These are phyloP conservation scores for Xylota segnis DNA, from an alignment of 2,888 invertebrate genomes.

Conservation along the genomic window DNA sequence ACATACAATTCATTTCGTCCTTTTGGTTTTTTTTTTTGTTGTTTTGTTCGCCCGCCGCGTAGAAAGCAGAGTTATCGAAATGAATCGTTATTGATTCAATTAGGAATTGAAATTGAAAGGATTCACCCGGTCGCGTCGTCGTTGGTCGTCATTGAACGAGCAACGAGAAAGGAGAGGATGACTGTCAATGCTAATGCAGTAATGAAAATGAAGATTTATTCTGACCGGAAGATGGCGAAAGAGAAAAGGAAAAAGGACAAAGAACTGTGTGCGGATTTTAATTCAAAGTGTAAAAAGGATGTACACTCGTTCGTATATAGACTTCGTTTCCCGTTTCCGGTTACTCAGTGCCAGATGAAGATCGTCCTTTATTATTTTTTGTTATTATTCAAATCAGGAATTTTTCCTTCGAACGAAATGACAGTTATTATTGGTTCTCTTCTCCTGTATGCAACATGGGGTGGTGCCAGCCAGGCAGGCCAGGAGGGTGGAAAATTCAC, in stretches of 20 bases:
- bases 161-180: constrained; percentile 32
- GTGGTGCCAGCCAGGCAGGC: neutral
- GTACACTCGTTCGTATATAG: constrained; percentile 30
- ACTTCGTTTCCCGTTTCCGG: constrained; percentile 30
- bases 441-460: constrained; percentile 2
- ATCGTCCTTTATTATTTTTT: constrained; percentile 50
- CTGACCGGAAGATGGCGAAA: constrained; percentile 52
- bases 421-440: constrained; percentile 66
- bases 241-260: constrained; percentile 25
- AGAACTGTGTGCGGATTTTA: constrained; percentile 61
- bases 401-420: constrained; percentile 58
- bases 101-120: constrained; percentile 72
- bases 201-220: constrained; percentile 73
- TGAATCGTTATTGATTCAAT: constrained; percentile 75
- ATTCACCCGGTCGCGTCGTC: constrained; percentile 48
- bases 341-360: constrained; percentile 56
- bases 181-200: constrained; percentile 69
- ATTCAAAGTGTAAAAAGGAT: constrained; percentile 61
- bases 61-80: constrained; percentile 65
- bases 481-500: constrained; percentile 33
- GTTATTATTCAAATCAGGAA: constrained; percentile 74
- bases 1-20: constrained; percentile 51
- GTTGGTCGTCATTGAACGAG: constrained; percentile 25
- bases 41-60: constrained; percentile 3
- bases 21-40: constrained; percentile 22